A percentile compares a stretch with the other conserved stretches of the same genome.
phyloP scores from a whole-genome alignment of 2,797 vertebrate genomes.

The Pipistrellus nathusii region DNA sequence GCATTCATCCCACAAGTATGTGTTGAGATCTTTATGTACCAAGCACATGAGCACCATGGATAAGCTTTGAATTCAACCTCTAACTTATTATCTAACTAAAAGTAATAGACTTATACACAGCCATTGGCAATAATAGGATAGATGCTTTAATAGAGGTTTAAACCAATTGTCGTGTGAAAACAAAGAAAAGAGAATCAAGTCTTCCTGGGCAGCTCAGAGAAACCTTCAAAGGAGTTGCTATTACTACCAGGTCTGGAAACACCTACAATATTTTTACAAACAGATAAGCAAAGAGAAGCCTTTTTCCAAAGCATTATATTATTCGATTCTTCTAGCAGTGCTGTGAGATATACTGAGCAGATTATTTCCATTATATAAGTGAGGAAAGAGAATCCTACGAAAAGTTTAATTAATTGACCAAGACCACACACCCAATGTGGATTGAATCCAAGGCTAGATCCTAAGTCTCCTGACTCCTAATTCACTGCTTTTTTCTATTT shows the following conservation, averaged over 20 bases:
- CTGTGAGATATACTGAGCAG: not conserved
- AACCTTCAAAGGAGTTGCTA: not conserved
- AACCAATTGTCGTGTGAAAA: not conserved
- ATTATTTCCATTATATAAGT: not conserved
- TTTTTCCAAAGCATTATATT: conserved; percentile 5
- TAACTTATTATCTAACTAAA: not conserved
- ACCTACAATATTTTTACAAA: not conserved
- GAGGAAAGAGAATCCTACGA: conserved; percentile 23
- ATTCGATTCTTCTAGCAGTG: not conserved
- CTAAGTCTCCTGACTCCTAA: not conserved
- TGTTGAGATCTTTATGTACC: not conserved
- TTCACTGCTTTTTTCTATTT: conserved; percentile 15
- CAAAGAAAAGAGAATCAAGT: not conserved
- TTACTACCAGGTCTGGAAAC: not conserved
- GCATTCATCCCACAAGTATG: not conserved
- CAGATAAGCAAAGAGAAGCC: not conserved
- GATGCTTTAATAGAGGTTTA: not conserved
- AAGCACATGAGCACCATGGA: not conserved
- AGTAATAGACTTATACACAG: not conserved
- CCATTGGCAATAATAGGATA: not conserved
- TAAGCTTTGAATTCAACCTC: not conserved
- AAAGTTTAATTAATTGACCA: not conserved
- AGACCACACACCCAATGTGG: not conserved
- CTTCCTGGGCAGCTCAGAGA: not conserved
- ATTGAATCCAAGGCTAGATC: not conserved